phyloP scores from a whole-genome alignment of 2,113 vertebrate genomes.

The Spea multiplicata region DNA sequence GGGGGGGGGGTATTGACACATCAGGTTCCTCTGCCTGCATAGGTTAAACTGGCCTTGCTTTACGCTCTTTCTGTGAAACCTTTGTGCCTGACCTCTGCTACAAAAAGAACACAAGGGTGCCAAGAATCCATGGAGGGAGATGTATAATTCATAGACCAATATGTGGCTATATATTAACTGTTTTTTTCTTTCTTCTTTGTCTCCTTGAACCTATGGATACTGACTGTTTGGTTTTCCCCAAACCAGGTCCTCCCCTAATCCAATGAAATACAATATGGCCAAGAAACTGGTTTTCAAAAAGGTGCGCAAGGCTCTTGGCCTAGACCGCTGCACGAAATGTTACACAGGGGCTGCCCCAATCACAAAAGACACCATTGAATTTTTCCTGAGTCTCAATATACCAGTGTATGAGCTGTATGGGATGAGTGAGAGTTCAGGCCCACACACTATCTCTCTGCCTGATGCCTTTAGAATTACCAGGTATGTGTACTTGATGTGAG shows the following conservation, averaged over 20 bases:
- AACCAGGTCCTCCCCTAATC: slow-evolving; percentile 9
- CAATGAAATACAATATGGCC: slow-evolving; percentile 79
- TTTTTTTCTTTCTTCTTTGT: background rate
- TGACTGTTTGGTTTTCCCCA: background rate
- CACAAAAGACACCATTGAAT: slow-evolving; percentile 80
- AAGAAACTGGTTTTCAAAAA: slow-evolving; percentile 80
- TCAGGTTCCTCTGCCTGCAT: too few relatives aligned
- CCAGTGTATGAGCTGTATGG: slow-evolving; percentile 84
- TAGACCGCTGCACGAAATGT: slow-evolving; percentile 80
- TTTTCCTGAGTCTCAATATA: slow-evolving; percentile 91
- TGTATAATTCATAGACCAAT: background rate
- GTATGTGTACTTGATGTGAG: slow-evolving; percentile 55
- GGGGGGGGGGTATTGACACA: too few relatives aligned
- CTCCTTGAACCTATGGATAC: too few relatives aligned
- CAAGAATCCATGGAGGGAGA: background rate
- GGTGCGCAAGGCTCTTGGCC: slow-evolving; percentile 76
- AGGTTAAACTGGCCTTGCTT: too few relatives aligned
- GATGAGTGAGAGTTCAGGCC: slow-evolving; percentile 86
- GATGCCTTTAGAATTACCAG: slow-evolving; percentile 70
- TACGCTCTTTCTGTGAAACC: too few relatives aligned
- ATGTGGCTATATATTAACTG: background rate
- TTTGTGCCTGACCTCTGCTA: too few relatives aligned
- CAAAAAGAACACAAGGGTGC: too few relatives aligned
- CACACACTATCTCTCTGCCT: slow-evolving; percentile 70
- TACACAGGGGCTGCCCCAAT: slow-evolving; percentile 85